phyloP scores from a whole-genome alignment of 2,888 invertebrate genomes.

The Drosophila rubida region DNA sequence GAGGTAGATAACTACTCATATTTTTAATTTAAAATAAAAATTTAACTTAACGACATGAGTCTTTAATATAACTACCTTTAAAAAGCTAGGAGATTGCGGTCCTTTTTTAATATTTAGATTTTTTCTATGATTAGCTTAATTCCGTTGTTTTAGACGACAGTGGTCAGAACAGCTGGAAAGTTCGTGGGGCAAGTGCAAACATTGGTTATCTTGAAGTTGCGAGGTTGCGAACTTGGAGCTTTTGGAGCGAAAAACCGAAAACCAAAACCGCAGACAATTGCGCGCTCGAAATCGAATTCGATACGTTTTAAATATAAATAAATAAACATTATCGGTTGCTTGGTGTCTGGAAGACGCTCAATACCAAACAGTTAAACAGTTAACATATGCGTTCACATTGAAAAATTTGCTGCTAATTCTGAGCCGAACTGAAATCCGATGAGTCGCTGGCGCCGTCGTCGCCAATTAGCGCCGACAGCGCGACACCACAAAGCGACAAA shows the following conservation, averaged over 20 bases:
- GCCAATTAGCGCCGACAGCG: slow-evolving; percentile 55
- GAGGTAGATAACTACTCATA: no score
- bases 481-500: slow-evolving; percentile 46
- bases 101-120: no score
- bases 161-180: not conserved
- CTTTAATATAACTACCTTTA: no score
- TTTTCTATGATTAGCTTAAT: no score
- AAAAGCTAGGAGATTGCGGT: no score
- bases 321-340: slow-evolving; percentile 30
- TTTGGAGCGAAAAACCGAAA: slow-evolving; percentile 27
- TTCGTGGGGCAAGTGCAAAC: slow-evolving; percentile 39
- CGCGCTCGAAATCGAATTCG: slow-evolving; percentile 45
- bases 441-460: slow-evolving; percentile 25
- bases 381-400: slow-evolving; percentile 25
- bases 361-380: slow-evolving; percentile 26
- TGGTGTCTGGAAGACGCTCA: slow-evolving; percentile 33
- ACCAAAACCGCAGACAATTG: slow-evolving; percentile 48
- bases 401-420: slow-evolving; percentile 14
- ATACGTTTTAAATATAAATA: slow-evolving; percentile 32
- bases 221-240: slow-evolving; percentile 30
- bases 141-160: not conserved
- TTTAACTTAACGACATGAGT: no score
- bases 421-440: slow-evolving; percentile 38
- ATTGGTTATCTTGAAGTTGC: not conserved
- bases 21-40: no score